Evolutionary conservation across 2,113 vertebrate species (phyloP), one percentile per base, ranked within the genome.

Genomic region (Hassar affinis): DNA sequence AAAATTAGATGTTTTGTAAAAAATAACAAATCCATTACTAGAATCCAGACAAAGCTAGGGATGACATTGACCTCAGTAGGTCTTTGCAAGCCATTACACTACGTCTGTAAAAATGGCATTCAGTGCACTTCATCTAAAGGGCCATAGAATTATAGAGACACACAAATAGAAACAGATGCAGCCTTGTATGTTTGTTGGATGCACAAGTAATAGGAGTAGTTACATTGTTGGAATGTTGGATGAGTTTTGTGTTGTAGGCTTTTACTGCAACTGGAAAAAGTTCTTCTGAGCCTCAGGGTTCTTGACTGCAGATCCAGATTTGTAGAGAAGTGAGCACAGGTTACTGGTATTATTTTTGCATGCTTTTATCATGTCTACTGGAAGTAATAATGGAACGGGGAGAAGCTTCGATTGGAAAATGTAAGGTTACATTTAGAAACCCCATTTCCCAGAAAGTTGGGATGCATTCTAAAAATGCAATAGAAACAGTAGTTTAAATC

Each of bases 81-180:
- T 66, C 17, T 66, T 66, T 78, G 27, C 18, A 6, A 66, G 78
- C n/a, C 33, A 52, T 52, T 68, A 68, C 51, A 42, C 56, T 81
- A n/a, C 27, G 69, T 81, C 51, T 56, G 62, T 80, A 56, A 69
- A 54, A 51, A 20, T 56, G 30, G 35, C 33, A 54, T 81, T 71
- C 5, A 27, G 7, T 80, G 20, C 62, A 38, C n/a, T 35, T 49
- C 62, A 68, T n/a, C 33, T 52, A 38, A 56, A 56, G 35, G 38
- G 14, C 22, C 6, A 12, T 15, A 62, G n/a, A 79, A 49, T 45
- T 69, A n/a, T 0, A 25, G 62, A 81, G 51, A 71, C 18, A 27
- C 27, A 25, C 10, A n/a, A 81, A 27, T 59, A 56, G 52, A 27
- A 72, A 74, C 7, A 9, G 35, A 71, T 42, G 35, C 4, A 57